Percentiles rank a stretch among this genome's conserved stretches.
These are phyloP conservation scores for Syrista parreyssii DNA, from an alignment of 2,888 invertebrate species.

Conservation along the genomic window DNA sequence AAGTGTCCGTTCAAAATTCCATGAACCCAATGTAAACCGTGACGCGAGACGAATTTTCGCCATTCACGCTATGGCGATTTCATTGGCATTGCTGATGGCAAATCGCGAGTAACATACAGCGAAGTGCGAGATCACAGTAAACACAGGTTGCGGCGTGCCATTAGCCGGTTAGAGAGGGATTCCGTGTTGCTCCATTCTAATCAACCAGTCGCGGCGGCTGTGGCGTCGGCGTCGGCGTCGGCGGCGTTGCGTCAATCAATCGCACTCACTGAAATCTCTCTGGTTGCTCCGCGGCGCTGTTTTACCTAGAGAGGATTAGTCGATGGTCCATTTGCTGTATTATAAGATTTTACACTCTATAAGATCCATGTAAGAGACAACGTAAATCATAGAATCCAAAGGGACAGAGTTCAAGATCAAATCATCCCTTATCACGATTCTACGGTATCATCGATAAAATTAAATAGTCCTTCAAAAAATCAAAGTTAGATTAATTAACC, in stretches of 20 bases:
- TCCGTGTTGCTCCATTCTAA: conserved; percentile 65
- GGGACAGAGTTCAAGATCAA: background rate
- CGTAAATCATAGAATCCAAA: background rate
- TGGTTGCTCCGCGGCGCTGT: conserved; percentile 41
- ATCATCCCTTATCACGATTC: background rate
- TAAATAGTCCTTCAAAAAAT: background rate
- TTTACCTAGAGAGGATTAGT: conserved; percentile 60
- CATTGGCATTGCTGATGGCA: conserved; percentile 64
- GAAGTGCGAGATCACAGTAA: conserved; percentile 63
- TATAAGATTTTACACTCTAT: conserved; percentile 58
- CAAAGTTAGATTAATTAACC: background rate
- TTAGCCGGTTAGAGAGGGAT: conserved; percentile 65
- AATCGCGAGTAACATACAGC: conserved; percentile 50
- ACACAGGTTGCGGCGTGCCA: conserved; percentile 64
- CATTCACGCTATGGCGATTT: conserved; percentile 33
- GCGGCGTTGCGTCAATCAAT: conserved; percentile 56
- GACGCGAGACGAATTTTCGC: background rate
- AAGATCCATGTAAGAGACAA: background rate
- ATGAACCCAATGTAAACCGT: background rate
- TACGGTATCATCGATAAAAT: background rate
- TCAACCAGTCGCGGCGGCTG: conserved; percentile 55
- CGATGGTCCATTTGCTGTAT: conserved; percentile 62
- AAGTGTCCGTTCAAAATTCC: background rate
- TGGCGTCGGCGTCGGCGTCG: conserved; percentile 41
- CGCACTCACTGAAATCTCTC: conserved; percentile 56